Conservation (phyloP, 2,113 vertebrate genomes). For the Istiophorus platypterus region DNA sequence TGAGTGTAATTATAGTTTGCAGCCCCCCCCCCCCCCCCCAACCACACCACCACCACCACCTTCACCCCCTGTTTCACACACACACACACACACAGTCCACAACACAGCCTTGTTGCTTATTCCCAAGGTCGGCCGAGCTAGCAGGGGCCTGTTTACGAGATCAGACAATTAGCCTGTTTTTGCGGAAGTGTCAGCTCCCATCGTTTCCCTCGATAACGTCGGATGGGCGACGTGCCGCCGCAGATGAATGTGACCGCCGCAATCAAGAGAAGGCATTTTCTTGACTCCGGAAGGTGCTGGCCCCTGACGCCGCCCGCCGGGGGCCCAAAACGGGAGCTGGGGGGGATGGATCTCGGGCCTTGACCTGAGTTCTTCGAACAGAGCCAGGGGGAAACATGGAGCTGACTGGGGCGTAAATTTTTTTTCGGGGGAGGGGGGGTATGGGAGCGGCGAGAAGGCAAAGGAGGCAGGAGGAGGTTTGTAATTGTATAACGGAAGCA, state of each 20-base stretch:
- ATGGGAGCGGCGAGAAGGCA: constrained; percentile 11
- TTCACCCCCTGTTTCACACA: constrained; percentile 1
- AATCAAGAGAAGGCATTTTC: constrained; percentile 26
- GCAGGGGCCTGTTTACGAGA: constrained; percentile 59
- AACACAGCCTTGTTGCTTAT: constrained; percentile 55
- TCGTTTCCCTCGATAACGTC: constrained; percentile 25
- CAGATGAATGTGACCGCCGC: neutral
- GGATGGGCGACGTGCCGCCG: neutral
- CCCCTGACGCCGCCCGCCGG: too few relatives aligned
- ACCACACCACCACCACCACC: neutral
- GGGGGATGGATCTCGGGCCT: neutral
- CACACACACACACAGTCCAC: constrained; percentile 4
- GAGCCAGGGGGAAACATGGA: constrained; percentile 7
- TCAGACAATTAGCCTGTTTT: constrained; percentile 70
- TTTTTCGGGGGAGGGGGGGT: neutral
- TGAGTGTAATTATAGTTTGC: constrained; percentile 66
- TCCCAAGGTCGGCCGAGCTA: constrained; percentile 68
- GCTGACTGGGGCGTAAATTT: constrained; percentile 1
- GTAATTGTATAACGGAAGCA: constrained; percentile 29
- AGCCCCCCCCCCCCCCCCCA: constrained; percentile 13
- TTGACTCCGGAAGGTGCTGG: too few relatives aligned
- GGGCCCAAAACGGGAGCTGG: neutral
- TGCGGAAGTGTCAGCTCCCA: constrained; percentile 46
- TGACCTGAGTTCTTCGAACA: too few relatives aligned
- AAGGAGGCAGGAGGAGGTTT: constrained; percentile 27